A percentile compares a stretch with the other conserved stretches of the same genome.
phyloP scores from a whole-genome alignment of 2,888 invertebrate genomes.

The Ornithoptera priamus region DNA sequence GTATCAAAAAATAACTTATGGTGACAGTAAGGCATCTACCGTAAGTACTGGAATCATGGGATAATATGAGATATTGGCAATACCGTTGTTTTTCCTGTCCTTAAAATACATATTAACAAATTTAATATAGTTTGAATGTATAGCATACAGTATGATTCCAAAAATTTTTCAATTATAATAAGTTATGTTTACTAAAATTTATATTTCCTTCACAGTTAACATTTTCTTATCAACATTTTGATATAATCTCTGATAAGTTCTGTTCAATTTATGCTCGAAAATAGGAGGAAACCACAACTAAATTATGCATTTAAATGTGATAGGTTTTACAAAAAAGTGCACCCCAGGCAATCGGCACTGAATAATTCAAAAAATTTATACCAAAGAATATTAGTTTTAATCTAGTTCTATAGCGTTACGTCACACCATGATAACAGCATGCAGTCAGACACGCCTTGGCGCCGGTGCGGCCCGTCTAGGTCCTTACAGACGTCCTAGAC shows the following conservation, averaged over 20 bases:
- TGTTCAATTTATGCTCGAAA: neutral
- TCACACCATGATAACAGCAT: conserved; percentile 70
- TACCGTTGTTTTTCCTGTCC: too few species aligned
- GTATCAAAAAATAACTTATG: too few species aligned
- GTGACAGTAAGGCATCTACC: too few species aligned
- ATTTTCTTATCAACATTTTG: conserved; percentile 17
- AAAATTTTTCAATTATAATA: neutral
- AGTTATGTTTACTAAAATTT: neutral
- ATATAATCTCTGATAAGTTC: conserved; percentile 15
- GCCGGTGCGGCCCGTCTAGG: conserved; percentile 63
- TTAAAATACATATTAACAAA: neutral
- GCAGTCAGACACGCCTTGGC: conserved; percentile 73
- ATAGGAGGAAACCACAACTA: neutral
- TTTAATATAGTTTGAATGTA: neutral
- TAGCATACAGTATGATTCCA: neutral
- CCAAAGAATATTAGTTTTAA: conserved; percentile 6
- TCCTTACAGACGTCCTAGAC: too few species aligned
- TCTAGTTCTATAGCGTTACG: conserved; percentile 55
- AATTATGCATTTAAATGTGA: neutral
- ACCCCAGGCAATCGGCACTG: neutral
- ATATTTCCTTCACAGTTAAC: conserved; percentile 36
- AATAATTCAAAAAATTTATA: neutral
- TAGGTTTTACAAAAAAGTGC: neutral
- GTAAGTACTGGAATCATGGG: too few species aligned
- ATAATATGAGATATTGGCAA: too few species aligned